Percentiles rank a stretch among this genome's conserved stretches.
These are phyloP conservation scores for Cantharis lateralis DNA, from an alignment of 2,888 invertebrate species.

Conservation along the genomic window DNA sequence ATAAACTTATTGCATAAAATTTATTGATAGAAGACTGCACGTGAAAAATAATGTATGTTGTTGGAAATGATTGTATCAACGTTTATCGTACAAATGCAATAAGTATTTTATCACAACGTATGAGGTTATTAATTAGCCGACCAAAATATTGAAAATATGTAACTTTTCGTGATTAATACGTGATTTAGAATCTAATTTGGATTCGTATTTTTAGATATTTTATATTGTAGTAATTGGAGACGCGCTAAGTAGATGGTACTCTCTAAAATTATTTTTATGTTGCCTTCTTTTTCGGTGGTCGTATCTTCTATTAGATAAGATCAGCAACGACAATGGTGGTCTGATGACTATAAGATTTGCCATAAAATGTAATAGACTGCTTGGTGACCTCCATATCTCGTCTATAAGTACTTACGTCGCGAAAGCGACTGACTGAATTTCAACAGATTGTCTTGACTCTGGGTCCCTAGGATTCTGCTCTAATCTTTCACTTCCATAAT, in stretches of 20 bases:
- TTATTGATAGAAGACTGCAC: conserved; percentile 36
- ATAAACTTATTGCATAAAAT: background rate
- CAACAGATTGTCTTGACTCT: conserved; percentile 38
- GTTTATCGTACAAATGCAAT: conserved; percentile 48
- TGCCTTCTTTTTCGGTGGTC: conserved; percentile 13
- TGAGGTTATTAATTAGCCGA: conserved; percentile 26
- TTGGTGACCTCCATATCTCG: conserved; percentile 41
- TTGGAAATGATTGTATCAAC: conserved; percentile 24
- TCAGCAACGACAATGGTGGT: conserved; percentile 24
- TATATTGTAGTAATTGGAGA: conserved; percentile 39
- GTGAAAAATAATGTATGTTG: conserved; percentile 10
- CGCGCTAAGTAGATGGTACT: conserved; percentile 34
- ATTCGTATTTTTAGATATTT: conserved; percentile 42
- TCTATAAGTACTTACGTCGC: conserved; percentile 30
- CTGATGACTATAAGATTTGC: conserved; percentile 23
- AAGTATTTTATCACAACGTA: conserved; percentile 41
- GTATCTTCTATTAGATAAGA: conserved; percentile 8
- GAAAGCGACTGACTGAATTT: conserved; percentile 49
- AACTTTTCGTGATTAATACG: conserved; percentile 38
- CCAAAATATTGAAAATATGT: conserved; percentile 41
- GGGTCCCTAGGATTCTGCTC: conserved; percentile 47
- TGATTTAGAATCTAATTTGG: conserved; percentile 40
- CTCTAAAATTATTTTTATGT: conserved; percentile 9
- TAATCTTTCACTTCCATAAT: conserved; percentile 37
- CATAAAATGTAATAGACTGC: conserved; percentile 39